These are phyloP conservation scores for Hesperia comma DNA, from an alignment of 2,888 invertebrate species.

Conservation along the genomic window DNA sequence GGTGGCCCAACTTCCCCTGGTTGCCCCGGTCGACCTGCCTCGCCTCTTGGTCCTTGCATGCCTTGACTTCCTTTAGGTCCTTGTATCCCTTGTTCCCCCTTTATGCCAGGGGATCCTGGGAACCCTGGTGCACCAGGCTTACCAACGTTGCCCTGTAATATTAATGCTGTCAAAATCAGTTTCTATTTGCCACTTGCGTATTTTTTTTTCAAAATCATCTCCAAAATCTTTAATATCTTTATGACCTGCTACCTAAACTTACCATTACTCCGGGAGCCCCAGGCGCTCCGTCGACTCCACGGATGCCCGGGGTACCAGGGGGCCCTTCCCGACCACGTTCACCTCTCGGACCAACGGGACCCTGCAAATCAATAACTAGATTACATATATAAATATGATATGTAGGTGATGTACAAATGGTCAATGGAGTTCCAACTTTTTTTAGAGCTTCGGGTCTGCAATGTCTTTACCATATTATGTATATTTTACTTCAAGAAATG, in stretches of 20 bases:
- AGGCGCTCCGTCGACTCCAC: conserved; percentile 91
- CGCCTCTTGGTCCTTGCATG: conserved; percentile 91
- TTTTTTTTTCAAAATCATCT: too few species aligned
- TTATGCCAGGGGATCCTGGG: conserved; percentile 91
- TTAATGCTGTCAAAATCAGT: neutral
- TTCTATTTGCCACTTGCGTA: neutral
- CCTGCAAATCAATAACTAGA: conserved; percentile 72
- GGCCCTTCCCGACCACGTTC: conserved; percentile 94
- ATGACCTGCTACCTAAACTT: conserved; percentile 43
- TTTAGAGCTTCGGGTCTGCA: too few species aligned
- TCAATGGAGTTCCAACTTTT: too few species aligned
- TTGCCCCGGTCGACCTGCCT: conserved; percentile 90
- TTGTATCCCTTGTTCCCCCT: conserved; percentile 89
- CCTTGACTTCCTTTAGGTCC: conserved; percentile 93
- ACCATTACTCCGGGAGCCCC: conserved; percentile 91
- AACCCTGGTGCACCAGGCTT: conserved; percentile 94
- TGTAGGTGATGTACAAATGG: too few species aligned
- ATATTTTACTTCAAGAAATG: too few species aligned
- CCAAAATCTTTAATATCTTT: too few species aligned
- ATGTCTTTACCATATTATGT: too few species aligned
- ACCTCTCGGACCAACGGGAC: conserved; percentile 90
- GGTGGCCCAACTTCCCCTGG: conserved; percentile 90
- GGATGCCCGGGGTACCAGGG: conserved; percentile 89
- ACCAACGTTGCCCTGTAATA: conserved; percentile 88
- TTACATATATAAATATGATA: too few species aligned